A percentile compares a stretch with the other conserved stretches of the same genome.
phyloP scores from a whole-genome alignment of 2,888 invertebrate species.

The Hypomecis atomaria region DNA sequence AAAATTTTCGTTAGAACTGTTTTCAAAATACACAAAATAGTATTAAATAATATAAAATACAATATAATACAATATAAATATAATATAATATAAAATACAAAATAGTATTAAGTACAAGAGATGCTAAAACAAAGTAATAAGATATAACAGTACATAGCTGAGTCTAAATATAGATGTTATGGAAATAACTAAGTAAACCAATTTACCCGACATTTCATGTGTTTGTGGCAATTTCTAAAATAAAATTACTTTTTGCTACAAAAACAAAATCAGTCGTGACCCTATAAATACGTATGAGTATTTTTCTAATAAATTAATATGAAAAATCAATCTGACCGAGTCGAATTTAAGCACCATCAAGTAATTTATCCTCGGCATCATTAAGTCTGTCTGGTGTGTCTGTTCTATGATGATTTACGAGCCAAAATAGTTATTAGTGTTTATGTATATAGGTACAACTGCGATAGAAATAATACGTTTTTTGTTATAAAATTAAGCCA shows the following conservation, averaged over 20 bases:
- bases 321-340: conserved; percentile 31
- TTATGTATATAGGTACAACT: conserved; percentile 11
- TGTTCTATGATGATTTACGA: conserved; percentile 25
- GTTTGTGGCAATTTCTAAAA: too few species aligned
- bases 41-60: too few species aligned
- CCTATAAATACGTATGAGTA: conserved; percentile 1
- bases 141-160: too few species aligned
- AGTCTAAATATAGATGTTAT: too few species aligned
- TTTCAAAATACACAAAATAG: too few species aligned
- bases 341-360: conserved; percentile 30
- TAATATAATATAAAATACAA: too few species aligned
- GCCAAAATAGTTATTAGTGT: conserved; percentile 16
- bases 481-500: conserved; percentile 1
- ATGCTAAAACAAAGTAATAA: too few species aligned
- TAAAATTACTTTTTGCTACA: background rate
- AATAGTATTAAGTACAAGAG: too few species aligned
- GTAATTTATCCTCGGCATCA: conserved; percentile 29
- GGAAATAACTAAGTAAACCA: too few species aligned
- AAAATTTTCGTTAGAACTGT: too few species aligned
- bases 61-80: too few species aligned
- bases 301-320: conserved; percentile 27
- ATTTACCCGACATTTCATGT: too few species aligned
- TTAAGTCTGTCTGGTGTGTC: conserved; percentile 27
- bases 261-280: background rate
- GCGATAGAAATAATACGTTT: conserved; percentile 9